phyloP scores from a whole-genome alignment of 1,140 invertebrate species.

The Centruroides sculpturatus region DNA sequence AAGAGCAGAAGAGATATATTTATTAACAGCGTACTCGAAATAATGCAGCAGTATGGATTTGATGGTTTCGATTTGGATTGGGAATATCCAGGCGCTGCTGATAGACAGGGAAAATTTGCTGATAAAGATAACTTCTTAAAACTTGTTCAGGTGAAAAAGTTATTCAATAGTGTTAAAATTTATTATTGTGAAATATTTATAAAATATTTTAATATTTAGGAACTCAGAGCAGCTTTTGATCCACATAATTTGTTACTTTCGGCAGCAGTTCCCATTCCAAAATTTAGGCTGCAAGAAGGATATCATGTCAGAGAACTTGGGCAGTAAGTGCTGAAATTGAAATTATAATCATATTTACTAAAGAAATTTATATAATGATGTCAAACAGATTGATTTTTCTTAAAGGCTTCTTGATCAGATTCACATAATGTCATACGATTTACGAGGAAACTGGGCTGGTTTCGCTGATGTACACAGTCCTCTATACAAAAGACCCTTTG shows the following conservation, averaged over 20 bases:
- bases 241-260: conserved; percentile 50
- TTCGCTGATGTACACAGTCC: conserved; percentile 76
- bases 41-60: conserved; percentile 25
- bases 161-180: not conserved
- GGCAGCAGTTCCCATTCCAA: conserved; percentile 6
- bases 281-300: conserved; percentile 7
- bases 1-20: conserved; percentile 21
- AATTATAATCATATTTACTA: not conserved
- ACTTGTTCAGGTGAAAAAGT: conserved; percentile 46
- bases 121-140: conserved; percentile 50
- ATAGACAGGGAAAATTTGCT: conserved; percentile 62
- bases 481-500: conserved; percentile 56
- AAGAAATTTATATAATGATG: not conserved
- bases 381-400: conserved; percentile 6
- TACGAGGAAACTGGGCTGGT: conserved; percentile 80
- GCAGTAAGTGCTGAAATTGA: conserved; percentile 26
- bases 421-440: conserved; percentile 81
- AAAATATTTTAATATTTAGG: conserved; percentile 23
- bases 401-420: conserved; percentile 48
- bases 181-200: no score
- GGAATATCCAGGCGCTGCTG: conserved; percentile 55
- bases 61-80: conserved; percentile 33
- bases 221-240: conserved; percentile 58
- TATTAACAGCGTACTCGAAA: conserved; percentile 23
- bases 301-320: conserved; percentile 75